Base-by-base conservation (phyloP, 1,140 invertebrate species). In the Drosophila carrolli region DNA sequence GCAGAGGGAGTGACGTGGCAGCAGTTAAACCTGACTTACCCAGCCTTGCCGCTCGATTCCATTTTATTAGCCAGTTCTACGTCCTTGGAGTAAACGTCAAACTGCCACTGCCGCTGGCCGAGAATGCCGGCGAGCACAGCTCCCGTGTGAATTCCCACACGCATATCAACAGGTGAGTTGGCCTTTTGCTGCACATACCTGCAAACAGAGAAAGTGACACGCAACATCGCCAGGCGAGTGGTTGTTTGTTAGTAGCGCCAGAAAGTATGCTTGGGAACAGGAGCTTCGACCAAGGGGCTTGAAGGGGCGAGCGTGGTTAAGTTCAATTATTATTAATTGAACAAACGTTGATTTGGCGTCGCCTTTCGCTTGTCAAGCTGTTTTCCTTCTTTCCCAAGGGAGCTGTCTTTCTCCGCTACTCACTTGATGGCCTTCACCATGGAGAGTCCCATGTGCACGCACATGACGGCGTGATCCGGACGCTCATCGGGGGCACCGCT, bases 41-140 rank as follows among this genome's bases (percentile, higher is more conserved):
- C 98, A 4, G 98, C 97, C 93, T 97, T 95, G 40, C 98, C 98
- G 66, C 97, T 97, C 92, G 97, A 98, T 93, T 99, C 98, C 98
- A 99, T 99, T 93, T 99, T 99, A 93, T 99, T 99, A 9, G 98
- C 98, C 44, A 99, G 93, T 85, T 98, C 98, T 5, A 99, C 98
- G 92, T 99, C 98, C 90, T 98, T 97, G 63, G 97, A 98, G 93
- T 99, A 99, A 35, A 99, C 97, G 90, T 99, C 98, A 93, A 98
- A 99, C 93, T 99, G 98, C 98, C 98, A 99, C 91, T 99, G 98
- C 32, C 97, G 93, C 81, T 99, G 97, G 0, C 98, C 98, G 43
- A 99, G 94, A 16, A 99, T 98, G 1, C 98, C 98, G 40, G 98
- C 98, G 32, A 99, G 93, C 23, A 99, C 97, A 4, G 97, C 97